phyloP scores from a whole-genome alignment of 2,888 invertebrate species.

The Chrysopilus asiliformis region DNA sequence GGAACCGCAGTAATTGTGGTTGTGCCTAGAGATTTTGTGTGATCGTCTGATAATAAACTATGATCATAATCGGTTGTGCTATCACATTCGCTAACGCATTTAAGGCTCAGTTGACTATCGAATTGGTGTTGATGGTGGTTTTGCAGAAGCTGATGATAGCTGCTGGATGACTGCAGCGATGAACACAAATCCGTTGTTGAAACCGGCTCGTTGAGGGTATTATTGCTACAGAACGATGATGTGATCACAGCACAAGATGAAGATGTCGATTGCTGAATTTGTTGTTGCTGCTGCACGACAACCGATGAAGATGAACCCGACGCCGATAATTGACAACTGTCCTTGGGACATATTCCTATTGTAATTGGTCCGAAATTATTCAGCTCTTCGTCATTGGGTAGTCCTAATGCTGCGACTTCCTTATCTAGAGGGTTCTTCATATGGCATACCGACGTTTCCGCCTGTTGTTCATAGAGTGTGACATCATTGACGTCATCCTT shows the following conservation, averaged over 20 bases:
- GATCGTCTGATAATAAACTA: not conserved
- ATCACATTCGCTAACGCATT: conserved; percentile 20
- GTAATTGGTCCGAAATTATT: conserved; percentile 14
- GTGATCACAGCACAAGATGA: conserved; percentile 2
- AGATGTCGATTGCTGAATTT: not conserved
- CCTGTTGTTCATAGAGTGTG: conserved; percentile 15
- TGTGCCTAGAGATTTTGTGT: conserved; percentile 3
- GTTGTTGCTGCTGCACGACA: not conserved
- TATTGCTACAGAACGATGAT: conserved; percentile 11
- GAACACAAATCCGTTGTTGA: conserved; percentile 14
- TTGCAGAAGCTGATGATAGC: conserved; percentile 1
- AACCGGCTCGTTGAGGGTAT: conserved; percentile 11
- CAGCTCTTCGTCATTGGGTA: conserved; percentile 12
- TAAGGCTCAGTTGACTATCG: conserved; percentile 8
- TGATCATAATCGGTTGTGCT: conserved; percentile 21
- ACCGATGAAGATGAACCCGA: not conserved
- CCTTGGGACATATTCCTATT: conserved; percentile 1
- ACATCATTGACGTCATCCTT: conserved; percentile 18
- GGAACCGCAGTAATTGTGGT: conserved; percentile 1
- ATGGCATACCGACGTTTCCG: conserved; percentile 1
- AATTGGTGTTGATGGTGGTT: conserved; percentile 4
- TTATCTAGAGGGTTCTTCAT: conserved; percentile 2
- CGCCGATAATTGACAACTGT: conserved; percentile 2
- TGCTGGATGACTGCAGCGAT: conserved; percentile 2
- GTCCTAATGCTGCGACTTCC: conserved; percentile 4